Base-by-base conservation (phyloP, 1,140 invertebrate genomes). In the Hycleus cichorii region DNA sequence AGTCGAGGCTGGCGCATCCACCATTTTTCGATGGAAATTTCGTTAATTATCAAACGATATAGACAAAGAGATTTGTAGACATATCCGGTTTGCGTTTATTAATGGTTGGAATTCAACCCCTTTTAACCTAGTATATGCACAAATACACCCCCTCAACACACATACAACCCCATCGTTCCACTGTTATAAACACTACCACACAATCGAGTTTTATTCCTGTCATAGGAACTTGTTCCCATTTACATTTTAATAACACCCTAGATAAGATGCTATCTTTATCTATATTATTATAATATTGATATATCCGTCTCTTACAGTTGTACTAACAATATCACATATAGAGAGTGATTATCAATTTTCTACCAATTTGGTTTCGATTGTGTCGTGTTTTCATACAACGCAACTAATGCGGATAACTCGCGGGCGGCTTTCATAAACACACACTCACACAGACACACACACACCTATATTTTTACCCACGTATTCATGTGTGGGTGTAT, bases 341-440 rank as follows among this genome's bases (percentile, higher is more conserved):
- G 57, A 47, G 49, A 57, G 65, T 69, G 66, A 72, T 72, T 73
- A 73, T 73, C 69, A 73, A 73, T 73, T 73, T 73, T 73, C 69
- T 72, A 64, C 72, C 72, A 72, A 73, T 73, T 73, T 73, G 68
- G 63, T 69, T 69, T 65, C 66, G 69, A 71, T 72, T 68, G 66
- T 66, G 66, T 58, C 54, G 51, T 66, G 62, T 64, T 68, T 64
- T 64, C 64, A 64, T 64, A 60, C 57, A 58, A 58, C 56, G 57
- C 40, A 60, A 64, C 59, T 64, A 67, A 64, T 60, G 59, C 59
- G 58, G 49, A 57, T 61, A 58, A 58, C 56, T 55, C 52, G 52
- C 52, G 51, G 32, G 51, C 51, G 51, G 51, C 51, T 53, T 53
- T 53, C 51, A 46, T 7, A 32, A 32, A 32, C 32, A 32, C 32